Evolutionary conservation across 2,888 invertebrate genomes (phyloP).

Genomic region (Eulithis prunata): DNA sequence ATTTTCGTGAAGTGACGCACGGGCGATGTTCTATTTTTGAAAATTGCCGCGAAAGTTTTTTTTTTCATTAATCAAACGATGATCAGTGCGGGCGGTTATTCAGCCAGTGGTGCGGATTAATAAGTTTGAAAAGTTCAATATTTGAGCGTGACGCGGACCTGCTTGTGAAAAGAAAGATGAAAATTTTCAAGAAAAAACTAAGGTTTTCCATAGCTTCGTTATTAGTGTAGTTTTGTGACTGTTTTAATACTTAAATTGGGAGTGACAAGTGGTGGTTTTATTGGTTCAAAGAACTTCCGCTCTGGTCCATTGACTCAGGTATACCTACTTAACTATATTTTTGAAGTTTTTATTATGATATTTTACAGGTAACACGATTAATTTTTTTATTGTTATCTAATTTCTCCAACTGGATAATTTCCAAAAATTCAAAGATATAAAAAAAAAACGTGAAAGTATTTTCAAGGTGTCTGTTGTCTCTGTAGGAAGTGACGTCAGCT

Average conservation of each 20-base stretch:
- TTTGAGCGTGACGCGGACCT: slow-evolving; percentile 59
- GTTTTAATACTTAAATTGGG: slow-evolving; percentile 17
- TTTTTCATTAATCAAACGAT: slow-evolving; percentile 56
- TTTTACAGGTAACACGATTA: too few species aligned
- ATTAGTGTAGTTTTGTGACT: slow-evolving; percentile 30
- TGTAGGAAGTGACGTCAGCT: too few species aligned
- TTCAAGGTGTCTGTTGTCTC: too few species aligned
- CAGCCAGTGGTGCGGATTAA: slow-evolving; percentile 49
- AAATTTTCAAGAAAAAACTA: slow-evolving; percentile 79
- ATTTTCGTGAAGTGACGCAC: slow-evolving; percentile 59
- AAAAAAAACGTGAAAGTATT: too few species aligned
- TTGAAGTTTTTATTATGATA: too few species aligned
- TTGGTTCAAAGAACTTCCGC: slow-evolving; percentile 18
- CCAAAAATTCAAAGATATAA: too few species aligned
- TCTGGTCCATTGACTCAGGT: slow-evolving; percentile 25
- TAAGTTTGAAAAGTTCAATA: slow-evolving; percentile 37
- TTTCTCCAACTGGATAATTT: too few species aligned
- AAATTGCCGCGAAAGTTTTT: slow-evolving; percentile 66
- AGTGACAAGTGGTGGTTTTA: slow-evolving; percentile 15
- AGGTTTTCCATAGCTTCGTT: slow-evolving; percentile 73
- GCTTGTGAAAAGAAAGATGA: slow-evolving; percentile 79
- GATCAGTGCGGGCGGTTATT: slow-evolving; percentile 53
- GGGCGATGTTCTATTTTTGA: slow-evolving; percentile 63
- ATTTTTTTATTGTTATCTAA: too few species aligned
- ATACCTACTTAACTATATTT: not conserved